Base-by-base conservation (phyloP, 2,113 vertebrate genomes). In the Isichthys henryi region DNA sequence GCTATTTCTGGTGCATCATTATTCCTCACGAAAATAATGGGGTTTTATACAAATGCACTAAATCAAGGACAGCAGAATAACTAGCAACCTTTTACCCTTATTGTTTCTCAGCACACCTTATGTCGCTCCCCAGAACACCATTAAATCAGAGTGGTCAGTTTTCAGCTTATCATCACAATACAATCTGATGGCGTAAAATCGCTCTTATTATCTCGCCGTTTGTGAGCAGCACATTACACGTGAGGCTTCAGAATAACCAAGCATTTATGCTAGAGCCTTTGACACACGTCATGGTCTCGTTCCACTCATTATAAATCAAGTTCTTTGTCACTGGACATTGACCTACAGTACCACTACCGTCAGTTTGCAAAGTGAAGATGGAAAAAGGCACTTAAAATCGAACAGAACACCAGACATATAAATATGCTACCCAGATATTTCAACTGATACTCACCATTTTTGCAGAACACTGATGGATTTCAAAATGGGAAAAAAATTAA, bases 21-120 rank as follows among this genome's bases (percentile, higher is more conserved):
- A 87, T 87, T 87, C 85, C 48, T 56, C 50, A 87, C 27, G 17
- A 86, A 86, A 86, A 53, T 86, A 87, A 87, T 39, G 50, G 85
- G 19, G 85, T 87, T 50, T 87, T 87, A 56, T 19, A 87, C 56
- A 46, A 87, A 87, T 87, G 48, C 50, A 87, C 31, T 87, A 87
- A 50, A 53, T 87, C 85, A 87, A 87, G 31, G 27, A 8, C 7
- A 87, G 85, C n/a, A 35, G 15, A 53, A 86, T 86, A 86, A 53
- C n/a, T 53, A 86, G 27, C 85, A 35, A 87, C 56, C 17, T 87
- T 53, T 39, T 17, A 2, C 49, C 5, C 15, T 17, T 35, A 87
- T 87, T 43, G 31, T 56, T 6, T 87, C 50, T 31, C 8, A 19
- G 85, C 2, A 43, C 15, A 35, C 31, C 13, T 53, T 35, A 19